phyloP scores from a whole-genome alignment of 1,140 invertebrate genomes.

The Antheraea pernyi region DNA sequence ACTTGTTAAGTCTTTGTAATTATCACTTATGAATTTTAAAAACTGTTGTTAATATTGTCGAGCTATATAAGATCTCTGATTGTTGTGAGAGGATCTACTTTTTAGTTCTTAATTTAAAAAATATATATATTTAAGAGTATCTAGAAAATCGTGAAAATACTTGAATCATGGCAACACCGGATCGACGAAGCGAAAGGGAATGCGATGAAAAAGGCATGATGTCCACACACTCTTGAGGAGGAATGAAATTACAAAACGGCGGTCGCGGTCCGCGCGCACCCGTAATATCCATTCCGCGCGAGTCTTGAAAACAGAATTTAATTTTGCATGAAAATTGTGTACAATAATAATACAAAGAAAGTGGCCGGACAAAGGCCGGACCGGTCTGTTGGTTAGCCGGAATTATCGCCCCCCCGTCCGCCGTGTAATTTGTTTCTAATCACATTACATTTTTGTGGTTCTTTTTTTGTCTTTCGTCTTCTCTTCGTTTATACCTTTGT shows the following conservation, averaged over 20 bases:
- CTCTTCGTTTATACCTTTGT: background rate
- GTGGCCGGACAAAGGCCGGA: conserved; percentile 63
- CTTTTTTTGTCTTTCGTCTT: background rate
- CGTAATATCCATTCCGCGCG: conserved; percentile 76
- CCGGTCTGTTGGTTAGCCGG: conserved; percentile 41
- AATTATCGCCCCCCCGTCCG: conserved; percentile 43
- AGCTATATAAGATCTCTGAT: too few relatives aligned
- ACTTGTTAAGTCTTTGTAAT: too few relatives aligned
- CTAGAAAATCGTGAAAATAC: background rate
- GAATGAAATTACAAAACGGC: conserved; percentile 70
- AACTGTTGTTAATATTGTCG: too few relatives aligned
- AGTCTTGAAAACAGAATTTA: conserved; percentile 78
- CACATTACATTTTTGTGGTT: conserved; percentile 56
- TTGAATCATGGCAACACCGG: conserved; percentile 27
- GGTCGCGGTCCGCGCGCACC: conserved; percentile 50
- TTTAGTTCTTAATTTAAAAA: too few relatives aligned
- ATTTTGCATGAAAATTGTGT: conserved; percentile 76
- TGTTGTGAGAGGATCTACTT: too few relatives aligned
- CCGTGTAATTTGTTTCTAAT: conserved; percentile 74
- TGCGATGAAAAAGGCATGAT: conserved; percentile 74
- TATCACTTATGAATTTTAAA: too few relatives aligned
- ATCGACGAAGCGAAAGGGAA: conserved; percentile 67
- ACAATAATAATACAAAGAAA: conserved; percentile 63
- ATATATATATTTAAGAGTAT: too few relatives aligned
- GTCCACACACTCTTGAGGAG: conserved; percentile 75